Conservation (phyloP, 2,888 invertebrate genomes). For the Pseudeuparius sepicola region DNA sequence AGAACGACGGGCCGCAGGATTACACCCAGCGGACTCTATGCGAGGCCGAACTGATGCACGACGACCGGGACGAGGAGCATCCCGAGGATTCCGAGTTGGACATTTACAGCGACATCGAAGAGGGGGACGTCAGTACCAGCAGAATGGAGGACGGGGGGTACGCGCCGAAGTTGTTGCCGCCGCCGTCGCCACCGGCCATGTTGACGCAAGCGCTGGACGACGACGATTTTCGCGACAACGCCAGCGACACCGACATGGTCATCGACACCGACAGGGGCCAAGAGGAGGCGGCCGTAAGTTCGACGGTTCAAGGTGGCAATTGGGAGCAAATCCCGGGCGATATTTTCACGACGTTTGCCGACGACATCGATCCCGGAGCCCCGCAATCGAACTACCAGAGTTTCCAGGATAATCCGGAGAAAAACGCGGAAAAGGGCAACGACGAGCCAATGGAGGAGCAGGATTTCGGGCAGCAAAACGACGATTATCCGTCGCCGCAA, state of each 20-base stretch:
- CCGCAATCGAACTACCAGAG: neutral
- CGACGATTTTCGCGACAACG: constrained; percentile 38
- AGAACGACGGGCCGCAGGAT: constrained; percentile 29
- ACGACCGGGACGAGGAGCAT: constrained; percentile 12
- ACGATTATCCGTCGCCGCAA: neutral
- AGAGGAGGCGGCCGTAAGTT: constrained; percentile 28
- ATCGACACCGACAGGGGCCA: constrained; percentile 41
- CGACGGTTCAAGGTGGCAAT: constrained; percentile 17
- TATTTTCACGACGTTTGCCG: too few relatives aligned
- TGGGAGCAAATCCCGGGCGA: too few relatives aligned
- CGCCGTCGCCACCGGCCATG: neutral
- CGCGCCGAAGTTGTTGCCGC: constrained; percentile 19
- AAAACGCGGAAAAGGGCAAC: neutral
- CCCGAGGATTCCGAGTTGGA: constrained; percentile 45
- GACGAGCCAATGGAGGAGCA: neutral
- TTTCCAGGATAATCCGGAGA: too few relatives aligned
- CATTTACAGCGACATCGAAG: constrained; percentile 52
- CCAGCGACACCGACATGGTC: constrained; percentile 47
- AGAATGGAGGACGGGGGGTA: constrained; percentile 31
- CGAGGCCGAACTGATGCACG: constrained; percentile 19
- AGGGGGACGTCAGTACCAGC: constrained; percentile 39
- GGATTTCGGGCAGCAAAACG: neutral
- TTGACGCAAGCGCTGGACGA: constrained; percentile 35
- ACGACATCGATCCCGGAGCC: too few relatives aligned
- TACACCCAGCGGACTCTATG: constrained; percentile 30